Evolutionary conservation across 2,113 vertebrate species (phyloP).

Genomic region (zebrafish (Danio rerio)): DNA sequence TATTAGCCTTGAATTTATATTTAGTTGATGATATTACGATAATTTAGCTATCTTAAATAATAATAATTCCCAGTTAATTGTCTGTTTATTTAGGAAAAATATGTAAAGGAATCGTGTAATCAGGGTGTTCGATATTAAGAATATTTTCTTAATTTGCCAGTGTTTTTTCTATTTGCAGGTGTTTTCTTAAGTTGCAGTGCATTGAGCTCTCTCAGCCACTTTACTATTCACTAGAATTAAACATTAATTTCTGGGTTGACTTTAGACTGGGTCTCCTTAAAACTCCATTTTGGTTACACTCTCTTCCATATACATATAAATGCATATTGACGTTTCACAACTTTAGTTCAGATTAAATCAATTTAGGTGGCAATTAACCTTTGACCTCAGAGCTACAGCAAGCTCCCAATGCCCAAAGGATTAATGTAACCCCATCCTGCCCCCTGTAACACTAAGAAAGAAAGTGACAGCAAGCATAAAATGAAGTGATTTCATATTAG

Average conservation of each 20-base stretch:
- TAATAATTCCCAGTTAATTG: too few relatives aligned
- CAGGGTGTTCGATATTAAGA: too few relatives aligned
- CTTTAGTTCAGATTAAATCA: slow-evolving; percentile 22
- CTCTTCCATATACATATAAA: slow-evolving; percentile 8
- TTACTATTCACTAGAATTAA: neutral
- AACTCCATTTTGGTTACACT: neutral
- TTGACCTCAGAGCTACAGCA: slow-evolving; percentile 20
- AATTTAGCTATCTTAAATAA: too few relatives aligned
- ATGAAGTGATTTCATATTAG: neutral
- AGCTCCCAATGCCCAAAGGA: slow-evolving; percentile 19
- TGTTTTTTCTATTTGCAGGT: too few relatives aligned
- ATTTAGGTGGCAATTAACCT: slow-evolving; percentile 30
- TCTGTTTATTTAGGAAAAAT: too few relatives aligned
- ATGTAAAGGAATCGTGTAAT: too few relatives aligned
- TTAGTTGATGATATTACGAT: too few relatives aligned
- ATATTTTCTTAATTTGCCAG: too few relatives aligned
- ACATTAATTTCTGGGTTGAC: neutral
- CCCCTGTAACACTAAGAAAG: slow-evolving; percentile 6
- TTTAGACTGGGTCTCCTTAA: neutral
- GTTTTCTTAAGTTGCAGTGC: too few relatives aligned
- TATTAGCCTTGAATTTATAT: too few relatives aligned
- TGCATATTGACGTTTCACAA: slow-evolving; percentile 8
- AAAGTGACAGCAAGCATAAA: neutral
- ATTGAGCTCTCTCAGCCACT: too few relatives aligned
- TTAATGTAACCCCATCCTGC: neutral